phyloP scores from a whole-genome alignment of 2,888 invertebrate genomes.

The Trileptium ribeirensis region DNA sequence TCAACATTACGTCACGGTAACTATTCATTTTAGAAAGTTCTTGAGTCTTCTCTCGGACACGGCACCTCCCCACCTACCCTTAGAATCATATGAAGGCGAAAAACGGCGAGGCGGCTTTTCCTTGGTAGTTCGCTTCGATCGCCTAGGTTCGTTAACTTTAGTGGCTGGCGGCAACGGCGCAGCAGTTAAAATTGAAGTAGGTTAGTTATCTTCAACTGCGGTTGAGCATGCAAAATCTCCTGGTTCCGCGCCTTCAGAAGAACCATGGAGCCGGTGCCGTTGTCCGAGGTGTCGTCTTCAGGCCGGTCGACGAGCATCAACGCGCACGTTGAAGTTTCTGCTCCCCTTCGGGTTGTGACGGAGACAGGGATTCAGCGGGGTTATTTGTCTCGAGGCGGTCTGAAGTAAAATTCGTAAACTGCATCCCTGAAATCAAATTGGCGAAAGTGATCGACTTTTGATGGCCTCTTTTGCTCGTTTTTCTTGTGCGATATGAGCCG shows the following conservation, averaged over 20 bases:
- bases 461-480: slow-evolving; percentile 22
- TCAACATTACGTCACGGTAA: no score
- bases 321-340: slow-evolving; percentile 18
- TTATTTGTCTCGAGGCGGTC: slow-evolving; percentile 20
- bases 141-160: no score
- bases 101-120: no score
- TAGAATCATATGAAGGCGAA: no score
- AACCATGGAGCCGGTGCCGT: slow-evolving; percentile 20
- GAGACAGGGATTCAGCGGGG: slow-evolving; percentile 22
- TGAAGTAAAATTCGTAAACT: slow-evolving; percentile 9
- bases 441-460: neutral
- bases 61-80: no score
- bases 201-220: no score
- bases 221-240: no score
- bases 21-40: no score
- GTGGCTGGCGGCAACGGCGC: no score
- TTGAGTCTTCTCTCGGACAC: no score
- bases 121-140: neutral
- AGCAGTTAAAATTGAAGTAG: no score
- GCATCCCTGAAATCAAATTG: no score
- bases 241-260: slow-evolving; percentile 19
- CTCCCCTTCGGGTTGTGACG: slow-evolving; percentile 14
- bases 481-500: slow-evolving; percentile 23
- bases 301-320: slow-evolving; percentile 16
- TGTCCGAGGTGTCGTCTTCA: slow-evolving; percentile 26